Percentiles rank a stretch among this genome's conserved stretches.
phyloP scores from a whole-genome alignment of 2,113 vertebrate species.

The Colistium nudipinnis region DNA sequence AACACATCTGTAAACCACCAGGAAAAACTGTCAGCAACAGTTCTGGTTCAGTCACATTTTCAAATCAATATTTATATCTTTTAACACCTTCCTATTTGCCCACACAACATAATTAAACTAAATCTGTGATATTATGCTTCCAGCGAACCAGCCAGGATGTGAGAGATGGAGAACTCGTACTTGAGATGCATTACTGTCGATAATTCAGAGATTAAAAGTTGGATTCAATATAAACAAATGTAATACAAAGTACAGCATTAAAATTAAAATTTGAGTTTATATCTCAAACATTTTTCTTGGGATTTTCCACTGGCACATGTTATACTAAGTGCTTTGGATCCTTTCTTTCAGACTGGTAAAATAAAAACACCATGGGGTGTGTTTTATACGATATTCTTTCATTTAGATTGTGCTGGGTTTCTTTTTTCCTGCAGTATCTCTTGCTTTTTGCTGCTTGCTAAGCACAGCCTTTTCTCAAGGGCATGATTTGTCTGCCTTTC shows the following conservation, averaged over 20 bases:
- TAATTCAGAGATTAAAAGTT: background rate
- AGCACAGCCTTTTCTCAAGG: conserved; percentile 56
- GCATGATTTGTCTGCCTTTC: conserved; percentile 50
- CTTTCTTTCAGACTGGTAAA: background rate
- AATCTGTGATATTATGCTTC: background rate
- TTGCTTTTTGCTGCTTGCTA: conserved; percentile 46
- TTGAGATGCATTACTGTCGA: background rate
- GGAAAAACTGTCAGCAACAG: conserved; percentile 9
- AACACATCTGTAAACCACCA: conserved; percentile 9
- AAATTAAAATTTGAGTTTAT: conserved; percentile 3
- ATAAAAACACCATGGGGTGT: conserved; percentile 2
- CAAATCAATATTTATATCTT: conserved; percentile 6
- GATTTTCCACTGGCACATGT: background rate
- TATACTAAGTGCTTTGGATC: background rate
- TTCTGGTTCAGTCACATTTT: conserved; percentile 6
- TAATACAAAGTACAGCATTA: background rate
- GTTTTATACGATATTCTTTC: conserved; percentile 3
- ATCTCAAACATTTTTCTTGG: background rate
- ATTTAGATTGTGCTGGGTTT: conserved; percentile 12
- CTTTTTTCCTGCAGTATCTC: conserved; percentile 19
- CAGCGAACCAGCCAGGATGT: background rate
- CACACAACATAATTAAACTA: conserved; percentile 6
- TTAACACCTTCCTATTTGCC: background rate
- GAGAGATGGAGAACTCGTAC: background rate
- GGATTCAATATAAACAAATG: background rate